Conservation (phyloP, 2,797 vertebrate species). For the Arrhamphus sclerolepis region DNA sequence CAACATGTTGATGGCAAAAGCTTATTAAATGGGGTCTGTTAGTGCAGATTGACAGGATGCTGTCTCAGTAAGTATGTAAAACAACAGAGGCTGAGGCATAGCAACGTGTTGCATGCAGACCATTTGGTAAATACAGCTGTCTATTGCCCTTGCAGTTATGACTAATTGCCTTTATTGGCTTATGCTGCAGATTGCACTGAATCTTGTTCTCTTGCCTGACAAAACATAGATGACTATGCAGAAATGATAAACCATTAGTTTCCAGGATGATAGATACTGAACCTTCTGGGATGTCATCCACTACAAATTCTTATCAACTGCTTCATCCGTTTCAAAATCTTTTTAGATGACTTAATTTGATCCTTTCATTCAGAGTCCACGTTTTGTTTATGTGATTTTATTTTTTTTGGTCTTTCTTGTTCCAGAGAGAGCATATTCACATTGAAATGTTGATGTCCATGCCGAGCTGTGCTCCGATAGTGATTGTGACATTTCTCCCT, state of each 20-base stretch:
- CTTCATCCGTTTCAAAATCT: slow-evolving; percentile 17
- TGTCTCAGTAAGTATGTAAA: slow-evolving; percentile 6
- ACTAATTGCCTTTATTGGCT: slow-evolving; percentile 3
- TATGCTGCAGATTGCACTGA: slow-evolving; percentile 12
- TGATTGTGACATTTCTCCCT: slow-evolving; percentile 80
- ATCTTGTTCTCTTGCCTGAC: slow-evolving; percentile 19
- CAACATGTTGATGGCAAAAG: too few species aligned
- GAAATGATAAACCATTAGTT: slow-evolving; percentile 36
- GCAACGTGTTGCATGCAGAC: slow-evolving; percentile 18
- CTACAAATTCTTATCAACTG: slow-evolving; percentile 28
- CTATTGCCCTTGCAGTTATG: not conserved
- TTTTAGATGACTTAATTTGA: slow-evolving; percentile 24
- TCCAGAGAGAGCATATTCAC: slow-evolving; percentile 14
- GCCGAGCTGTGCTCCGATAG: slow-evolving; percentile 58
- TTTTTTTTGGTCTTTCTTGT: too few species aligned
- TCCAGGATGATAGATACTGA: slow-evolving; percentile 20
- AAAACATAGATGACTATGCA: not conserved
- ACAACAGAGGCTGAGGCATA: slow-evolving; percentile 6
- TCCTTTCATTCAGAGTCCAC: slow-evolving; percentile 16
- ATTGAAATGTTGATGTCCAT: slow-evolving; percentile 66
- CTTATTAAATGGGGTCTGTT: not conserved
- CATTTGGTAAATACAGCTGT: slow-evolving; percentile 8
- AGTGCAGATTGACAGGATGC: not conserved
- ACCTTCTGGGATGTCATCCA: slow-evolving; percentile 15
- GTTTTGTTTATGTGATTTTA: slow-evolving; percentile 2